Conservation (phyloP, 2,888 invertebrate genomes). For the Thymelicus lineola region DNA sequence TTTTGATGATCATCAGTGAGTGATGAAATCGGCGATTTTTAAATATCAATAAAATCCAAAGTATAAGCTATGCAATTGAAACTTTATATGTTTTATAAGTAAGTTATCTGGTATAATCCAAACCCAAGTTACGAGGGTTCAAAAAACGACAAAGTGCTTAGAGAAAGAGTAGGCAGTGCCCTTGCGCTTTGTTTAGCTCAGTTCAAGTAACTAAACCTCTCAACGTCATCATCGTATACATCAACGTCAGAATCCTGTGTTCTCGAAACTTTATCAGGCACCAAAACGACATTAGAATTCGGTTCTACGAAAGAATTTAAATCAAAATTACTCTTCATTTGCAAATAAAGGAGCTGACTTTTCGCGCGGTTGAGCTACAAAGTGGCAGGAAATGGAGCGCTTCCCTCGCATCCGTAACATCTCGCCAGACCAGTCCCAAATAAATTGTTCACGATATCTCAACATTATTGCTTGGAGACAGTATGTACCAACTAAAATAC, state of each 20-base stretch:
- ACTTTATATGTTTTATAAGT: too few relatives aligned
- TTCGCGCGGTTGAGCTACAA: slow-evolving; percentile 32
- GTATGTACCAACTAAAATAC: too few relatives aligned
- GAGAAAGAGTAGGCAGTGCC: too few relatives aligned
- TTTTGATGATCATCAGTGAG: too few relatives aligned
- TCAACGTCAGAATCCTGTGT: not conserved
- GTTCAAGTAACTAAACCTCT: not conserved
- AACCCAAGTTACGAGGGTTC: too few relatives aligned
- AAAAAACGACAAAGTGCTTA: too few relatives aligned
- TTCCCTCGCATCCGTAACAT: slow-evolving; percentile 43
- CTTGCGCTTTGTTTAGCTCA: too few relatives aligned
- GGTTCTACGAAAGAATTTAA: slow-evolving; percentile 17
- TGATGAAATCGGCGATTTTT: too few relatives aligned
- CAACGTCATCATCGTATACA: not conserved
- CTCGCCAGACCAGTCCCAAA: slow-evolving; percentile 19
- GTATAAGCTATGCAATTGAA: too few relatives aligned
- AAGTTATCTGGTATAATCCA: too few relatives aligned
- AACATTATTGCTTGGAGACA: slow-evolving; percentile 4
- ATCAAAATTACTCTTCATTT: slow-evolving; percentile 23
- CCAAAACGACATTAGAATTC: not conserved
- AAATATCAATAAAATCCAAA: too few relatives aligned
- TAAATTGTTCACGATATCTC: slow-evolving; percentile 23
- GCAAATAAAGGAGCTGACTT: slow-evolving; percentile 30
- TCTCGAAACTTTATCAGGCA: not conserved
- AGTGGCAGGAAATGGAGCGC: slow-evolving; percentile 43